A percentile compares a stretch with the other conserved stretches of the same genome.
Conservation (phyloP, 2,797 vertebrate genomes). For the Perodicticus potto region DNA sequence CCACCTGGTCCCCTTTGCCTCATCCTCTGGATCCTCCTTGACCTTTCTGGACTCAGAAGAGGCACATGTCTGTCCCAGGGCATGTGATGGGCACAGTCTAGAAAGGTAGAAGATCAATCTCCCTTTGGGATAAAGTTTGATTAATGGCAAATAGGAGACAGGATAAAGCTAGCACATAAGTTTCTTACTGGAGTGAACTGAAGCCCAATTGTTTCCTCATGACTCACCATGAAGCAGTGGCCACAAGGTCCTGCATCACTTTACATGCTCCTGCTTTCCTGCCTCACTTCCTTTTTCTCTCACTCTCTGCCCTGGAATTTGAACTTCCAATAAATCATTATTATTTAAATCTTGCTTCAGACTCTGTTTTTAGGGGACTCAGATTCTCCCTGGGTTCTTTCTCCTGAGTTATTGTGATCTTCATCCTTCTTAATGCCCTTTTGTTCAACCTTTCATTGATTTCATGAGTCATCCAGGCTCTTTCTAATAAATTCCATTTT, state of each 20-base stretch:
- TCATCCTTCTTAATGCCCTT: slow-evolving; percentile 11
- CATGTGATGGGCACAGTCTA: neutral
- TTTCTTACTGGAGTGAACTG: neutral
- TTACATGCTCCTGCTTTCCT: neutral
- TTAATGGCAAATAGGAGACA: neutral
- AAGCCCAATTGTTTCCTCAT: neutral
- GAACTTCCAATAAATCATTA: slow-evolving; percentile 5
- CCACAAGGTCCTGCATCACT: too few relatives aligned
- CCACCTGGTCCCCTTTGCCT: neutral
- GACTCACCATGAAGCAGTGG: neutral
- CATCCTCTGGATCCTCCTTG: neutral
- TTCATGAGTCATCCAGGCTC: neutral
- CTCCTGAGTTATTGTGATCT: neutral
- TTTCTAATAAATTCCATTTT: slow-evolving; percentile 30
- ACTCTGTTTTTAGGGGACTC: neutral
- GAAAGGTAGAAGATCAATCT: neutral
- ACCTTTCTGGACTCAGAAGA: neutral
- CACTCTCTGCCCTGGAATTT: neutral
- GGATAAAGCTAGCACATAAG: neutral
- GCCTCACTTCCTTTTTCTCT: neutral
- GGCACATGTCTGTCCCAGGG: neutral
- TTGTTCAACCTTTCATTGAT: neutral
- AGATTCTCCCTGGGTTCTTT: neutral
- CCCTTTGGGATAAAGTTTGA: neutral
- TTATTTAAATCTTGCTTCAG: neutral